A percentile compares a stretch with the other conserved stretches of the same genome.
Conservation (phyloP, 2,113 vertebrate genomes). For the Elgaria multicarinata region DNA sequence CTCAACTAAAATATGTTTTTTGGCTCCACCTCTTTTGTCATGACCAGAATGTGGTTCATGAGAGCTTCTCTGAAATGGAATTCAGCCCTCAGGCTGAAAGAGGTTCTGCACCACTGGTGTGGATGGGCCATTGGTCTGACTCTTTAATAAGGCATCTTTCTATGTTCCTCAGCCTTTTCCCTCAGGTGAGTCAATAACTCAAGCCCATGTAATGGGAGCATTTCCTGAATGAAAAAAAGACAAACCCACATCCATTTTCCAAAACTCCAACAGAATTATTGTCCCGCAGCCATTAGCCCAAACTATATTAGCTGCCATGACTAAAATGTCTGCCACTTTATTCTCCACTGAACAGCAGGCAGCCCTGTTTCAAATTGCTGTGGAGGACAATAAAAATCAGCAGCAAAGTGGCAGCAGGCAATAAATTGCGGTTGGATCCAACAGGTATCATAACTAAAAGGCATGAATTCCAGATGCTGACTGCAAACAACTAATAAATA, state of each 20-base stretch:
- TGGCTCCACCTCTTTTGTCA: too few species aligned
- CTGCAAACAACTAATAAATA: not conserved
- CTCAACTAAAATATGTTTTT: too few species aligned
- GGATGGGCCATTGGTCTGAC: not conserved
- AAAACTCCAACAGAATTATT: not conserved
- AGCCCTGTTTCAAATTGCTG: not conserved
- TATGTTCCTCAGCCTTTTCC: not conserved
- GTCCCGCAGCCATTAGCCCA: not conserved
- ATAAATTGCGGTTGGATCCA: slow-evolving; percentile 20
- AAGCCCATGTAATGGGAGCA: not conserved
- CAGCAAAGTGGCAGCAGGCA: not conserved
- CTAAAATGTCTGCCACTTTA: slow-evolving; percentile 11
- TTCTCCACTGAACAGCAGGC: not conserved
- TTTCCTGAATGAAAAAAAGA: not conserved
- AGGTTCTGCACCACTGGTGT: not conserved
- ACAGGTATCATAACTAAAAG: slow-evolving; percentile 9
- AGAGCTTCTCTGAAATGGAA: too few species aligned
- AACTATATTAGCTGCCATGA: slow-evolving; percentile 18
- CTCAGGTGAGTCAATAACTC: slow-evolving; percentile 6
- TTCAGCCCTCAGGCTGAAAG: too few species aligned
- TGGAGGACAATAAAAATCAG: not conserved
- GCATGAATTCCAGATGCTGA: slow-evolving; percentile 24
- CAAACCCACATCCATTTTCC: not conserved
- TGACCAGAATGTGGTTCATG: too few species aligned
- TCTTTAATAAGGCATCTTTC: not conserved